Conservation (phyloP, 2,113 vertebrate genomes). For the Callipepla squamata region DNA sequence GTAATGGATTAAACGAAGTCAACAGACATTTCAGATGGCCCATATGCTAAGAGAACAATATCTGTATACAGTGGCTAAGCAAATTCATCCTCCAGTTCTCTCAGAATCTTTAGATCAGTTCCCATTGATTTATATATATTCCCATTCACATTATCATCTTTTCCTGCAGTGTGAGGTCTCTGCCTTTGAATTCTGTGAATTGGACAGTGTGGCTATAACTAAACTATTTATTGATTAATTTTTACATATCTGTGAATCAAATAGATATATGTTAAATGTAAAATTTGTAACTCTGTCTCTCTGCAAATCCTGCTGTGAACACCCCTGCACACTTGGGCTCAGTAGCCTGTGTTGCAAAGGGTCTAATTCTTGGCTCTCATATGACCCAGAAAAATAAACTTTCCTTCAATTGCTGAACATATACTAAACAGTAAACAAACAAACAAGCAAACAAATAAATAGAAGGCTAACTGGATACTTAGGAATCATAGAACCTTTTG, state of each 20-base stretch:
- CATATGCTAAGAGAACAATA: too few relatives aligned
- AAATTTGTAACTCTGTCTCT: not conserved
- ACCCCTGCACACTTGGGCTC: not conserved
- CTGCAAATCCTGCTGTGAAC: not conserved
- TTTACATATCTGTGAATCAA: not conserved
- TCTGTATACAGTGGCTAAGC: too few relatives aligned
- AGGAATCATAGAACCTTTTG: not conserved
- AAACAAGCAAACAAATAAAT: too few relatives aligned
- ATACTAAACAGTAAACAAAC: not conserved
- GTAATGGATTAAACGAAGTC: too few relatives aligned
- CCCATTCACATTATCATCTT: not conserved
- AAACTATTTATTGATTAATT: not conserved
- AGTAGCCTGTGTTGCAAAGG: not conserved
- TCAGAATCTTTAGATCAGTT: not conserved
- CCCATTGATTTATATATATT: not conserved
- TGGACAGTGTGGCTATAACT: not conserved
- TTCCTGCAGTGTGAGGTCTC: not conserved
- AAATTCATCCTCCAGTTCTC: not conserved
- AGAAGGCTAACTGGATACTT: not conserved
- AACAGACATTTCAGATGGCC: too few relatives aligned
- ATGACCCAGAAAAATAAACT: not conserved
- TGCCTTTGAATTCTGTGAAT: not conserved
- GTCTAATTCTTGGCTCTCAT: not conserved
- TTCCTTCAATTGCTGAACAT: not conserved
- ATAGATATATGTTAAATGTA: not conserved